Percentiles rank a stretch among this genome's conserved stretches.
These are phyloP conservation scores for Coreoperca whiteheadi DNA, from an alignment of 2,113 vertebrate species.

Conservation along the genomic window DNA sequence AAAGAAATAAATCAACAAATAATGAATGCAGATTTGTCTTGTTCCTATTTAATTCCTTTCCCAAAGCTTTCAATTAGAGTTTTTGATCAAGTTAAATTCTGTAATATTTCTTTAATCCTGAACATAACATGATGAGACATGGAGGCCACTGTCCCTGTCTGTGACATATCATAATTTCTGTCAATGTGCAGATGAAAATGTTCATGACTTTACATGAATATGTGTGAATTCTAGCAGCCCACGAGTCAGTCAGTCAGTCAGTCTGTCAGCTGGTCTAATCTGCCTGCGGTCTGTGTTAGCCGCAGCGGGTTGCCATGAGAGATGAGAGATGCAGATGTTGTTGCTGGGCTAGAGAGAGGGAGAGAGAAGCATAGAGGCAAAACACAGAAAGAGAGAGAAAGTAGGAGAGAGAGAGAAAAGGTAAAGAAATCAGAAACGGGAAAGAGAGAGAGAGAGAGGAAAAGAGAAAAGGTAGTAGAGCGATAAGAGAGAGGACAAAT, in stretches of 20 bases:
- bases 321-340: conserved; percentile 65
- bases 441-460: neutral
- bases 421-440: neutral
- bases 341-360: conserved; percentile 26
- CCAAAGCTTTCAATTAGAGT: neutral
- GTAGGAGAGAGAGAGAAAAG: neutral
- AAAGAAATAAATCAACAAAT: neutral
- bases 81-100: neutral
- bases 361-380: neutral
- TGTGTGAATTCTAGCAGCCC: conserved; percentile 35
- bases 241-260: conserved; percentile 19
- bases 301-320: conserved; percentile 53
- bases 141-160: neutral
- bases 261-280: conserved; percentile 22
- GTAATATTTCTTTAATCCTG: neutral
- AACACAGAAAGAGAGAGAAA: neutral
- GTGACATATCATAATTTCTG: conserved; percentile 23
- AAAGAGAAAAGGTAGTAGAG: neutral
- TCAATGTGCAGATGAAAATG: conserved; percentile 12
- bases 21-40: neutral
- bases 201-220: conserved; percentile 45
- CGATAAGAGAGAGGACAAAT: conserved; percentile 4
- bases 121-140: neutral
- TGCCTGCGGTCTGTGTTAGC: conserved; percentile 11
- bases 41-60: neutral